Base-by-base conservation (phyloP, 2,797 vertebrate species). In the Gouania willdenowi region DNA sequence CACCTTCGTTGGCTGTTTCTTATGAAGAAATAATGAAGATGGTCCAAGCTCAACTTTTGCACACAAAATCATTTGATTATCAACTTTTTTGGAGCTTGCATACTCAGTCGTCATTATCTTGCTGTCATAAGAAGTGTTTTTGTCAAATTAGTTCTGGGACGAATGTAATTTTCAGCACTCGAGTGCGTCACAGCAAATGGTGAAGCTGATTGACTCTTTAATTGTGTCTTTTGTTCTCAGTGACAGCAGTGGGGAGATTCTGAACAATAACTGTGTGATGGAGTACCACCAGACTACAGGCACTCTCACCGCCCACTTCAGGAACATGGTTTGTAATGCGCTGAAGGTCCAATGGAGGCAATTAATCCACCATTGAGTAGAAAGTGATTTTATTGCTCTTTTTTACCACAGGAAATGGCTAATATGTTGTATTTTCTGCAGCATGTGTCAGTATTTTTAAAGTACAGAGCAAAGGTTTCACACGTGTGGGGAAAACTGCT, bases 261-360 rank as follows among this genome's bases (percentile, higher is more conserved):
- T 98, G 43, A 97, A 98, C 82, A 98, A 97, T 68, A 97, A 93
- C 81, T 97, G 95, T 0, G 95, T 97, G 32, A 97, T 97, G 95
- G 94, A 97, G 55, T 94, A 85, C 50, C 90, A 91, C 45, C 96
- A 98, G 56, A 76, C 85, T 17, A 83, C 80, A 15, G 77, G 86
- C 11, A 82, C 76, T 1, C 68, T 78, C 49, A 94, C 93, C 0
- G 95, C 95, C 9, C 94, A 98, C 66, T 91, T 91, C 66, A 89
- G 90, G 46, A 91, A 87, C 71, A 88, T 90, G 96, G 95, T 98
- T 71, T 90, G 77, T 56, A 32, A 12, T 17, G 6, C 7, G n/a
- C 19, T 33, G 6, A 18, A 20, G n/a, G 9, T 21, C 9, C 28
- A 26, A 3, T 26, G 19, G 32, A 43, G 8, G 11, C 35, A 17